These are phyloP conservation scores for Achroia grisella DNA, from an alignment of 1,140 invertebrate genomes.

Conservation along the genomic window DNA sequence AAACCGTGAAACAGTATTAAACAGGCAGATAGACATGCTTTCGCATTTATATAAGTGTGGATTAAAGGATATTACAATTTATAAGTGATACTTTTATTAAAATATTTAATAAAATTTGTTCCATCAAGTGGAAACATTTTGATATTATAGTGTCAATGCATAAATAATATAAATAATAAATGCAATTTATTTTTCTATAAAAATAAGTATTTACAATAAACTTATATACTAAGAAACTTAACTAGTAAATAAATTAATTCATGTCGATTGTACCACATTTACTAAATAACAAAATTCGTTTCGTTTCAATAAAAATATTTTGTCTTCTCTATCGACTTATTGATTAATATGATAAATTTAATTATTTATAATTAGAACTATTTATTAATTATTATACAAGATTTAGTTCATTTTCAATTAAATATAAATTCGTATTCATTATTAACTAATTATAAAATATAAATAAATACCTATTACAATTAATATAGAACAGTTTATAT, in stretches of 20 bases:
- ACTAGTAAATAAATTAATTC: no score
- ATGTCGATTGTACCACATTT: no score
- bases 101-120: no score
- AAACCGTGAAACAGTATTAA: no score
- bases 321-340: slow-evolving; percentile 1
- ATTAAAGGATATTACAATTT: no score
- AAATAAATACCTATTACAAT: neutral
- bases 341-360: neutral
- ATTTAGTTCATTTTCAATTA: neutral
- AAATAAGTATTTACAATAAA: slow-evolving; percentile 4
- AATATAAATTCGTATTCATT: slow-evolving; percentile 1
- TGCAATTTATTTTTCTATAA: neutral
- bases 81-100: no score
- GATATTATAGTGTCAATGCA: neutral
- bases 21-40: no score
- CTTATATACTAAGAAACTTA: neutral
- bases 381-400: slow-evolving; percentile 1
- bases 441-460: neutral
- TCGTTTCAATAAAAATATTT: slow-evolving; percentile 1
- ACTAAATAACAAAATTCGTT: no score
- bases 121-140: no score
- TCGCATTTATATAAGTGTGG: no score
- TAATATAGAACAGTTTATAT: no score
- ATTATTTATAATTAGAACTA: slow-evolving; percentile 1
- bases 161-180: slow-evolving; percentile 4